A percentile compares a stretch with the other conserved stretches of the same genome.
Conservation (phyloP, 2,113 vertebrate species). For the Otolemur garnettii region DNA sequence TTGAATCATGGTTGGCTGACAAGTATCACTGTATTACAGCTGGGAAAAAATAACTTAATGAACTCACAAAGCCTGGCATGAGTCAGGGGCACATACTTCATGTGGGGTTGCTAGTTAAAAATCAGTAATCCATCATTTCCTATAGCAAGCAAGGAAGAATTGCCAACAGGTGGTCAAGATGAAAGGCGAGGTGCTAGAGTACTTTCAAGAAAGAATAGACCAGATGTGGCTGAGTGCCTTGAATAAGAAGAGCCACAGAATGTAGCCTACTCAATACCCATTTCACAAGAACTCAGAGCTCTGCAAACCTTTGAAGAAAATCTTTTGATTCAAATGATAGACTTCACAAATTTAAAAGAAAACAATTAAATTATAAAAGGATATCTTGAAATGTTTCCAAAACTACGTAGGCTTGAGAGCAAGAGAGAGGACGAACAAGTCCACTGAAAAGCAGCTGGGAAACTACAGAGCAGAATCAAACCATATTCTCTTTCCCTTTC, state of each 20-base stretch:
- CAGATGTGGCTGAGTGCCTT: neutral
- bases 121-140: constrained; percentile 40
- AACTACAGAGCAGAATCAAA: neutral
- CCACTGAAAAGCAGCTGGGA: neutral
- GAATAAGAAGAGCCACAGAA: neutral
- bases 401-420: neutral
- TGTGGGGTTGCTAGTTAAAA: neutral
- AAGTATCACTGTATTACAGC: constrained; percentile 31
- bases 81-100: constrained; percentile 18
- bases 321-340: neutral
- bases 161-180: neutral
- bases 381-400: neutral
- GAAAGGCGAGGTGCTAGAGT: neutral
- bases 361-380: neutral
- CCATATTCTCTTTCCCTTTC: neutral
- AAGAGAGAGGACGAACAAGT: neutral
- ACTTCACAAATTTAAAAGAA: neutral
- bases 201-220: neutral
- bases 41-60: constrained; percentile 17
- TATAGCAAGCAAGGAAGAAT: neutral
- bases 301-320: neutral
- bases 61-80: constrained; percentile 51
- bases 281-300: neutral
- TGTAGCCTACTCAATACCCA: neutral
- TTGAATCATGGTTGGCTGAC: constrained; percentile 62